Conservation (phyloP, 2,113 vertebrate species). For the Myrmecobius fasciatus region DNA sequence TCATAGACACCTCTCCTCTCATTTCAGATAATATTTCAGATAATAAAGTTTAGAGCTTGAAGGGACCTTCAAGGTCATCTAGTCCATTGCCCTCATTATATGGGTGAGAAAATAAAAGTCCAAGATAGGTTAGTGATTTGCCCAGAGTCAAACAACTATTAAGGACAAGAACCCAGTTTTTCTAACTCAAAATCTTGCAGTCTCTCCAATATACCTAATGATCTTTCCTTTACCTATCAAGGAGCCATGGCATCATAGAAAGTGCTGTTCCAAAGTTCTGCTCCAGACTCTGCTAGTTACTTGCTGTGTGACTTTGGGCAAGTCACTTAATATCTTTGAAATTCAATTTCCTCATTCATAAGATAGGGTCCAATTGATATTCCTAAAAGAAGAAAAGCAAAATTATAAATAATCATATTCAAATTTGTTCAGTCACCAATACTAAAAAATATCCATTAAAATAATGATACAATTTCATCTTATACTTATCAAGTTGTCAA, state of each 20-base stretch:
- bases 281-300: background rate
- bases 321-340: background rate
- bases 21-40: background rate
- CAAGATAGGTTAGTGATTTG: background rate
- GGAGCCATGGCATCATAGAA: background rate
- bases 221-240: background rate
- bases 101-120: background rate
- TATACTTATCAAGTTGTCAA: background rate
- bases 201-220: background rate
- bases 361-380: background rate
- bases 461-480: background rate
- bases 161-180: background rate
- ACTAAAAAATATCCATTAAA: background rate
- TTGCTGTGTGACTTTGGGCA: background rate
- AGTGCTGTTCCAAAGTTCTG: background rate
- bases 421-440: background rate
- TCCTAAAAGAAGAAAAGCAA: background rate
- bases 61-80: background rate
- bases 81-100: background rate
- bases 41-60: background rate
- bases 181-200: background rate
- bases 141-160: background rate
- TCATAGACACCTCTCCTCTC: background rate
- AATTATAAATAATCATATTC: background rate
- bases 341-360: background rate